Base-by-base conservation (phyloP, 30 jellyfish, hydroid and myxozoan species). In the Catostylus mosaicus region DNA sequence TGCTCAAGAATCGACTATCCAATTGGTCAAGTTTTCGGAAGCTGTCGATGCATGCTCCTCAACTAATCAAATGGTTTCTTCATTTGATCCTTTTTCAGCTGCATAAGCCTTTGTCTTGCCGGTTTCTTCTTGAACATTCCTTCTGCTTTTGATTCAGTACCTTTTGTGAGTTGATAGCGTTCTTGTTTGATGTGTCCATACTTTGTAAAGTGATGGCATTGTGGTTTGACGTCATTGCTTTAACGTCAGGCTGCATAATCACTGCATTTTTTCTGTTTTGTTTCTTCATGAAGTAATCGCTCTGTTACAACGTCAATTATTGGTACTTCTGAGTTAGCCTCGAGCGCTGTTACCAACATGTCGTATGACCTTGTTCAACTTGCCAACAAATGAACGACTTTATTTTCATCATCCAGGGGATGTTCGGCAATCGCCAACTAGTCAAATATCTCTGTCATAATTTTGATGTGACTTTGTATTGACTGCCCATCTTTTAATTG, bases 1-100 rank as follows among this genome's bases (percentile, higher is more conserved):
- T 26, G 90, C 89, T 10, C 88, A 90, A 20, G 97, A 85, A 74
- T 85, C 95, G 5, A 85, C 52, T 10, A 61, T 71, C 95, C 91
- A 85, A 20, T 29, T 37, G 1, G 40, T 59, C 14, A 40, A 40
- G 54, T 7, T 40, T 40, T 40, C 54, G 7, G 54, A 12, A 16
- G 59, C 71, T n/a, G 59, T 54, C 40, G 80, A 11, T 11, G 54
- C 54, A 40, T 14, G 54, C 54, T 40, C 54, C 54, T 5, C 54
- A 40, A 14, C 54, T 5, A 5, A 5, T 7, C 54, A 40, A 7
- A 5, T 14, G 11, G 7, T 40, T 40, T 40, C 54, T 40, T 5
- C 54, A n/a, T n/a, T n/a, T n/a, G n/a, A n/a, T n/a, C n/a, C n/a
- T n/a, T n/a, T n/a, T n/a, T n/a, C n/a, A n/a, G n/a, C n/a, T n/a